Percentiles rank a stretch among this genome's conserved stretches.
phyloP scores from a whole-genome alignment of 35 echinoderm and acorn worm species.

The Holothuria glaberrima region DNA sequence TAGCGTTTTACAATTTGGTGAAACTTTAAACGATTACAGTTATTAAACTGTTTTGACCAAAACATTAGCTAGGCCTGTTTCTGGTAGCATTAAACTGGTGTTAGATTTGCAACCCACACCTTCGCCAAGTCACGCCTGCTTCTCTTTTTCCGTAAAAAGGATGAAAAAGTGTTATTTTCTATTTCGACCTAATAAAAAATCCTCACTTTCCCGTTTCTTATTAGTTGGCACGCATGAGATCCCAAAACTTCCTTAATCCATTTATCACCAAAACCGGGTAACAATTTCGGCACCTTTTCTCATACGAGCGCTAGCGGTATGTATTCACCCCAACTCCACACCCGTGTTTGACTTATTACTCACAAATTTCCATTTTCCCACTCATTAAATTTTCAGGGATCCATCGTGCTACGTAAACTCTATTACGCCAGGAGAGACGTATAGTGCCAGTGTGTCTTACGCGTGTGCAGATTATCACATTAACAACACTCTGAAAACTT shows the following conservation, averaged over 20 bases:
- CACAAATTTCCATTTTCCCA: not conserved
- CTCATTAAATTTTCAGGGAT: slow-evolving; percentile 56
- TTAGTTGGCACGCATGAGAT: not conserved
- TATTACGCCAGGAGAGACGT: slow-evolving; percentile 41
- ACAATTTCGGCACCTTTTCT: slow-evolving; percentile 17
- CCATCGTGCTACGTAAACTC: slow-evolving; percentile 48
- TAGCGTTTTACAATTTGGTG: too few relatives aligned
- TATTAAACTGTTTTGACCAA: too few relatives aligned
- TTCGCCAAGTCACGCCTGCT: too few relatives aligned
- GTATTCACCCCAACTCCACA: too few relatives aligned
- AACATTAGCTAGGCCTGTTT: too few relatives aligned
- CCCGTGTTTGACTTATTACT: slow-evolving; percentile 23
- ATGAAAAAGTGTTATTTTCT: too few relatives aligned
- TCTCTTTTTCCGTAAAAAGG: too few relatives aligned
- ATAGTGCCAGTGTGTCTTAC: slow-evolving; percentile 10
- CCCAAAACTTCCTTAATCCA: not conserved
- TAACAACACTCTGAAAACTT: slow-evolving; percentile 65
- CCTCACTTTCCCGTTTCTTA: too few relatives aligned
- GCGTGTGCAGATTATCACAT: slow-evolving; percentile 57
- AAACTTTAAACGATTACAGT: too few relatives aligned
- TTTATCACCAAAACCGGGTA: slow-evolving; percentile 32
- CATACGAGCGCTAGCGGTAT: not conserved
- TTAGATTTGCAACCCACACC: too few relatives aligned
- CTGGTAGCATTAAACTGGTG: too few relatives aligned
- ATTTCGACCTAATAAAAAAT: too few relatives aligned